These are phyloP conservation scores for Phyllotis vaccarum DNA, from an alignment of 2,797 vertebrate species.

Conservation along the genomic window DNA sequence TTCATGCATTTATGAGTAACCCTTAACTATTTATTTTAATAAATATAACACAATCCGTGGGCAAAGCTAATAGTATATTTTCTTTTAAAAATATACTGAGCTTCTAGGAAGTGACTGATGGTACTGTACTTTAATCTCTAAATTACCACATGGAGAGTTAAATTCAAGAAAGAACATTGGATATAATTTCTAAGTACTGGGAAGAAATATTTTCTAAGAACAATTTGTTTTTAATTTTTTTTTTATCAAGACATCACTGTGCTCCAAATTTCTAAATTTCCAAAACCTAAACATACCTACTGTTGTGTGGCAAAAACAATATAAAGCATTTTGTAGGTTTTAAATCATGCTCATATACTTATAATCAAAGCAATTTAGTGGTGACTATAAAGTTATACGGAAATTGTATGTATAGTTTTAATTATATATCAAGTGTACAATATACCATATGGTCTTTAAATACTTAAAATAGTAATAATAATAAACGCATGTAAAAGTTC, in stretches of 20 bases:
- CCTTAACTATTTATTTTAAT: slow-evolving; percentile 68
- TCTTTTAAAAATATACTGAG: slow-evolving; percentile 54
- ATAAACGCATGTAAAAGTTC: slow-evolving; percentile 64
- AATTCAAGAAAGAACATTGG: slow-evolving; percentile 63
- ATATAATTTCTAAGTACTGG: slow-evolving; percentile 63
- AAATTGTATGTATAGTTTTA: slow-evolving; percentile 66
- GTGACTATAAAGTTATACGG: slow-evolving; percentile 77
- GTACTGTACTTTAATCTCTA: slow-evolving; percentile 69
- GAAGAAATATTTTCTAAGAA: slow-evolving; percentile 70
- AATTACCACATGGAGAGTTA: slow-evolving; percentile 76
- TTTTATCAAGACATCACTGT: background rate
- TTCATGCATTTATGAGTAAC: slow-evolving; percentile 54
- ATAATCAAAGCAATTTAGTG: slow-evolving; percentile 81
- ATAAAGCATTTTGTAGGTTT: slow-evolving; percentile 76
- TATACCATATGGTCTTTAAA: slow-evolving; percentile 76
- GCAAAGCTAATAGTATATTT: slow-evolving; percentile 53
- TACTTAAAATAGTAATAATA: background rate
- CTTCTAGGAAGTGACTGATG: slow-evolving; percentile 66
- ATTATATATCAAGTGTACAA: slow-evolving; percentile 77
- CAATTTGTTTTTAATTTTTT: slow-evolving; percentile 71
- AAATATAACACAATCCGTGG: slow-evolving; percentile 69
- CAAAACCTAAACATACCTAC: slow-evolving; percentile 58
- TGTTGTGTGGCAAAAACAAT: slow-evolving; percentile 65
- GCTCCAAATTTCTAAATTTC: background rate
- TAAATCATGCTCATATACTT: slow-evolving; percentile 81